These are phyloP conservation scores for Apodemia mormo DNA, from an alignment of 2,888 invertebrate genomes.

Conservation along the genomic window DNA sequence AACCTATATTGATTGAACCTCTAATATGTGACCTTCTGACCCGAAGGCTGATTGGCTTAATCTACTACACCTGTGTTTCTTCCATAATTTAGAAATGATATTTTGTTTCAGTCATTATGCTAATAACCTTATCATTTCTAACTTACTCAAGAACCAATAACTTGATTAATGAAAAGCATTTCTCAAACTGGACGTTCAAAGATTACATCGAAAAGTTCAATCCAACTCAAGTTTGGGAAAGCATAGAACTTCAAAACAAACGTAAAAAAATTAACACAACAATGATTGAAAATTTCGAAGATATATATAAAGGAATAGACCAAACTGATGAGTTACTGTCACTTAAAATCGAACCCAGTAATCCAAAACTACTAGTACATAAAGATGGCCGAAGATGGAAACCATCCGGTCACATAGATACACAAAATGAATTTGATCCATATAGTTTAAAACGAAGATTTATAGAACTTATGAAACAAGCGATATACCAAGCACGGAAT, in stretches of 20 bases:
- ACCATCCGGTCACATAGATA: conserved; percentile 29
- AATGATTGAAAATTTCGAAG: conserved; percentile 41
- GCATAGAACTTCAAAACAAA: conserved; percentile 43
- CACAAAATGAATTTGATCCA: conserved; percentile 33
- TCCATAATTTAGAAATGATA: no score
- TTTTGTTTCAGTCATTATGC: not conserved
- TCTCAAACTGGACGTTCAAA: conserved; percentile 39
- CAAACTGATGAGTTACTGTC: conserved; percentile 49
- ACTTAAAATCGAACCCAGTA: conserved; percentile 44
- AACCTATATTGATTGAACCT: no score
- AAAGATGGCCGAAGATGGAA: conserved; percentile 45
- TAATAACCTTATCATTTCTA: not conserved
- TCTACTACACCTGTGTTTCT: no score
- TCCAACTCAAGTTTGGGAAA: conserved; percentile 45
- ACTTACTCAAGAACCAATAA: not conserved
- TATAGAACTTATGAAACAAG: conserved; percentile 56
- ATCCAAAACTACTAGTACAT: conserved; percentile 35
- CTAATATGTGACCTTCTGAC: no score
- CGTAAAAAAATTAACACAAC: conserved; percentile 38
- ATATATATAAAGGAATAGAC: conserved; percentile 47
- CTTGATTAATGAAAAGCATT: not conserved
- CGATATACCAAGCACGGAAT: conserved; percentile 54
- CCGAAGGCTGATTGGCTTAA: no score
- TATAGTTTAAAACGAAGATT: conserved; percentile 45
- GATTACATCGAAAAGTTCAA: conserved; percentile 47